Evolutionary conservation across 2,113 vertebrate species (phyloP).

Genomic region (Sturnira hondurensis): DNA sequence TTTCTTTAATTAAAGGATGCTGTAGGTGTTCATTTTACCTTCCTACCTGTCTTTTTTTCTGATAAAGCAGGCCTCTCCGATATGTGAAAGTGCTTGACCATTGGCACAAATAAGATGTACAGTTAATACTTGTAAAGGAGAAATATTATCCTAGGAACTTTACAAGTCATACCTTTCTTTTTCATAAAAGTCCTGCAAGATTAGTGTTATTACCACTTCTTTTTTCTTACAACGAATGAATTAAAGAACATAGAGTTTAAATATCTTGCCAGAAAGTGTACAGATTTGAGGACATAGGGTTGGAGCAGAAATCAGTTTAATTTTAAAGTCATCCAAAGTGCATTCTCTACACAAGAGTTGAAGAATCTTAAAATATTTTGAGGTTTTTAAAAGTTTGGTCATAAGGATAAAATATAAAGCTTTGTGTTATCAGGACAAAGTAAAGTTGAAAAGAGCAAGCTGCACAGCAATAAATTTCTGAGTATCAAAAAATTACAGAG

Average conservation of each 20-base stretch:
- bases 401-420: background rate
- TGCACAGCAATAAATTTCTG: constrained; percentile 1
- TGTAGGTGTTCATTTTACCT: background rate
- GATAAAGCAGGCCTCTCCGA: background rate
- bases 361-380: background rate
- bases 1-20: background rate
- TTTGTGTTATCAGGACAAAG: background rate
- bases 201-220: background rate
- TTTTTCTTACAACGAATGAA: background rate
- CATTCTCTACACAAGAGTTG: background rate
- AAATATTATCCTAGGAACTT: background rate
- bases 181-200: background rate
- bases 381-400: background rate
- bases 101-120: background rate
- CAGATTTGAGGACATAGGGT: rapidly evolving
- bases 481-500: background rate
- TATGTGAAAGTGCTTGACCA: background rate
- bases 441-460: background rate
- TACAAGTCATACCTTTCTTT: background rate
- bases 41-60: background rate
- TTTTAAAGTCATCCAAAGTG: background rate
- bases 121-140: background rate
- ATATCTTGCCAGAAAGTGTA: background rate
- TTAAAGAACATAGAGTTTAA: background rate
- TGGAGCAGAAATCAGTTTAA: background rate